A percentile compares a stretch with the other conserved stretches of the same genome.
Evolutionary conservation across 2,797 vertebrate genomes (phyloP).

Genomic region (Hoplostethus mediterraneus): DNA sequence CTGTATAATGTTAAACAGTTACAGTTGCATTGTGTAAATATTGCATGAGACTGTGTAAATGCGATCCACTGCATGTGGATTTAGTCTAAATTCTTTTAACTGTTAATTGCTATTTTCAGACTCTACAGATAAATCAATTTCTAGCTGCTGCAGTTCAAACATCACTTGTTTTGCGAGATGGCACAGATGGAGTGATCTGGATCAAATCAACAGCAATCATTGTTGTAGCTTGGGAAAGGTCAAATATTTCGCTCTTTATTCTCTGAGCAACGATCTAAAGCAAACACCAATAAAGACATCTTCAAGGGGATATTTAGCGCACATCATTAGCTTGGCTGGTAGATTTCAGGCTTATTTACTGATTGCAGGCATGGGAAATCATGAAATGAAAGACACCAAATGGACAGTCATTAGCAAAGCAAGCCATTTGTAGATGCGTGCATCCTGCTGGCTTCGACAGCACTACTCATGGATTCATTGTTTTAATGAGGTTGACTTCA

Average conservation of each 20-base stretch:
- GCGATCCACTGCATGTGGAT: neutral
- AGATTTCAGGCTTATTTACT: conserved; percentile 66
- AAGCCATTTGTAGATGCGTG: conserved; percentile 51
- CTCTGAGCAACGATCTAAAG: conserved; percentile 35
- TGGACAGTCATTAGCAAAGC: conserved; percentile 61
- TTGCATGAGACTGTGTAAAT: no score
- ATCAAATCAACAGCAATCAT: conserved; percentile 11
- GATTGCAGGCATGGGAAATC: conserved; percentile 59
- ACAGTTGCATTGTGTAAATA: no score
- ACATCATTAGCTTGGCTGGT: conserved; percentile 53
- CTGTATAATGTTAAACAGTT: neutral
- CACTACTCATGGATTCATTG: conserved; percentile 65
- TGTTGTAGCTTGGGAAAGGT: conserved; percentile 19
- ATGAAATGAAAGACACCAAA: conserved; percentile 69
- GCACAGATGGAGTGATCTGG: conserved; percentile 11
- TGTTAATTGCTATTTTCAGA: neutral
- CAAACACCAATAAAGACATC: conserved; percentile 40
- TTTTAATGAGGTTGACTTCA: conserved; percentile 28
- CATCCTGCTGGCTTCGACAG: conserved; percentile 60
- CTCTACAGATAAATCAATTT: neutral
- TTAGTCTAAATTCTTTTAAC: neutral
- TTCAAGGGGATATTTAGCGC: conserved; percentile 56
- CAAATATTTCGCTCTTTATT: conserved; percentile 16
- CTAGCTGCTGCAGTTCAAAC: neutral
- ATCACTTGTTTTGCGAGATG: neutral